Conservation (phyloP, 2,113 vertebrate species). For the Tachycineta bicolor region DNA sequence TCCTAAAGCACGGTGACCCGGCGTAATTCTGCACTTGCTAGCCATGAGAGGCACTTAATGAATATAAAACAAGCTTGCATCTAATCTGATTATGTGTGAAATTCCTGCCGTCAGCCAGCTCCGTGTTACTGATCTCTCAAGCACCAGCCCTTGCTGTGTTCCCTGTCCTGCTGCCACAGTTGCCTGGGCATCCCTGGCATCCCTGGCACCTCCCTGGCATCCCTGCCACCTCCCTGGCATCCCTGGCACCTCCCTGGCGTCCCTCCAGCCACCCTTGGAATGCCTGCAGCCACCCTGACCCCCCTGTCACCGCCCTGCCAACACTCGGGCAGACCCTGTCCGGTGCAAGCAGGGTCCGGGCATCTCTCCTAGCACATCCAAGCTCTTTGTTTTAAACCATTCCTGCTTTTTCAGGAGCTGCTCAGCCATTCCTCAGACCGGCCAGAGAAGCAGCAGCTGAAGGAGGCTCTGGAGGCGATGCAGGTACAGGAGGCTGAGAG, state of each 20-base stretch:
- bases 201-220: background rate
- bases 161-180: background rate
- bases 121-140: background rate
- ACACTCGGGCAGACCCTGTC: background rate
- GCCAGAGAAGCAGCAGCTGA: slow-evolving; percentile 91
- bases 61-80: slow-evolving; percentile 50
- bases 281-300: too few relatives aligned
- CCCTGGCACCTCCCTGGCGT: background rate
- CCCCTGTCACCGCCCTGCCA: background rate
- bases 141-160: background rate
- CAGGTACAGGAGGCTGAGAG: slow-evolving; percentile 75
- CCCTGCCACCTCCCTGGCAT: background rate
- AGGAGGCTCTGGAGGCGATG: slow-evolving; percentile 96
- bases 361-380: background rate
- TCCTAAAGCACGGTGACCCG: slow-evolving; percentile 10
- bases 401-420: slow-evolving; percentile 80
- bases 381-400: fast-evolving
- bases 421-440: slow-evolving; percentile 89
- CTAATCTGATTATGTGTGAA: slow-evolving; percentile 69
- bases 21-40: slow-evolving; percentile 46
- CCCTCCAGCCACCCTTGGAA: background rate
- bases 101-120: background rate
- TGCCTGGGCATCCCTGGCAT: background rate
- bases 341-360: fast-evolving
- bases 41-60: slow-evolving; percentile 47